Conservation (phyloP, 2,113 vertebrate species). For the Capricornis sumatraensis region DNA sequence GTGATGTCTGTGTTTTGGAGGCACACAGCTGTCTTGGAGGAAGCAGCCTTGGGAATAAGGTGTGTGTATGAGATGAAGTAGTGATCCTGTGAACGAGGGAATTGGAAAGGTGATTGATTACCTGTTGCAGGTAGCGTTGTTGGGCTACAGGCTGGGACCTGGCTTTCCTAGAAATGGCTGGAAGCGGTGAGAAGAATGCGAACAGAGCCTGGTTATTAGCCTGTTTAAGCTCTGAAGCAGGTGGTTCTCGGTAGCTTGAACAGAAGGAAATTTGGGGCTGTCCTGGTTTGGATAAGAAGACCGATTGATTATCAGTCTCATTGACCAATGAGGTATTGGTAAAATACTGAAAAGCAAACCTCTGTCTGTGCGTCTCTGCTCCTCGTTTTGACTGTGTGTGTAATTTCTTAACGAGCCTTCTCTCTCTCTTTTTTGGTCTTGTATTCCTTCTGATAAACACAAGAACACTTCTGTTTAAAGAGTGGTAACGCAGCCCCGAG, state of each 20-base stretch:
- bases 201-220: rapidly evolving
- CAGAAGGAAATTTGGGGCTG: background rate
- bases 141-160: background rate
- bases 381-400: background rate
- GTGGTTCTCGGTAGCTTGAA: background rate
- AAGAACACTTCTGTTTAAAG: background rate
- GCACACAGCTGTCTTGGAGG: slow-evolving; percentile 38
- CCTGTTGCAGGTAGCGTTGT: background rate
- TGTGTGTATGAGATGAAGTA: slow-evolving; percentile 68
- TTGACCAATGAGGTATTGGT: background rate
- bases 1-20: background rate
- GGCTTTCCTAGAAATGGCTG: background rate
- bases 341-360: background rate
- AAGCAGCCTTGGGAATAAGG: slow-evolving; percentile 69
- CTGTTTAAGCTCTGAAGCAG: background rate
- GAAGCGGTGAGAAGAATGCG: background rate
- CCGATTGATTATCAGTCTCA: background rate
- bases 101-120: background rate
- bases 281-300: background rate
- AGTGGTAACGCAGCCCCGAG: background rate
- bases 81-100: slow-evolving; percentile 53
- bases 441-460: background rate
- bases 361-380: background rate
- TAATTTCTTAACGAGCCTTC: background rate
- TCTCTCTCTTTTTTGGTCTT: background rate